Percentiles rank a stretch among this genome's conserved stretches.
phyloP scores from a whole-genome alignment of 1,140 invertebrate genomes.

The Eumaeus atala region DNA sequence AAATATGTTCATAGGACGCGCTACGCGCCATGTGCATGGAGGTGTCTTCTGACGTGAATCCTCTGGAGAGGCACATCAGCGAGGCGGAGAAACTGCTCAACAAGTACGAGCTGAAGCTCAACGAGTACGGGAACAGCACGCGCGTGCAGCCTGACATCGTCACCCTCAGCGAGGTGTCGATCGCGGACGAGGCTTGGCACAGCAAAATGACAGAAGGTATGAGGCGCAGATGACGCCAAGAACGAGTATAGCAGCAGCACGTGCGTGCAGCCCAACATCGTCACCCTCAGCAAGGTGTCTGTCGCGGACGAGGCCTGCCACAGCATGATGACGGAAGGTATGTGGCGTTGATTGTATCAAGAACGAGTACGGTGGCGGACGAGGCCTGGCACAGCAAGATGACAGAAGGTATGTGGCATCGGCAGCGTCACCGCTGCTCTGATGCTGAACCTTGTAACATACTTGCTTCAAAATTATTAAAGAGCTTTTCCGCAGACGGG shows the following conservation, averaged over 20 bases:
- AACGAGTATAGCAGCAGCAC: slow-evolving; percentile 63
- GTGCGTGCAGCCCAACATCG: slow-evolving; percentile 64
- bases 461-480: too few species aligned
- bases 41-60: slow-evolving; percentile 42
- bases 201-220: slow-evolving; percentile 72
- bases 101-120: slow-evolving; percentile 74
- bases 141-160: slow-evolving; percentile 67
- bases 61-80: slow-evolving; percentile 56
- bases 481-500: too few species aligned
- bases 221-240: background rate
- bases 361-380: slow-evolving; percentile 64
- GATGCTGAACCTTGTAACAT: too few species aligned
- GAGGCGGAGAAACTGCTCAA: slow-evolving; percentile 71
- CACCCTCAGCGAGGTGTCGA: slow-evolving; percentile 60
- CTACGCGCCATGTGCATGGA: slow-evolving; percentile 49
- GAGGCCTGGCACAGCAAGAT: slow-evolving; percentile 72
- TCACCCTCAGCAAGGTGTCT: slow-evolving; percentile 63
- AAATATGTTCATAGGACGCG: slow-evolving; percentile 36
- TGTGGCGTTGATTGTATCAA: slow-evolving; percentile 3
- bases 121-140: slow-evolving; percentile 60
- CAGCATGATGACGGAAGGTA: slow-evolving; percentile 72
- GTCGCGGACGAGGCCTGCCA: slow-evolving; percentile 68
- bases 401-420: slow-evolving; percentile 56
- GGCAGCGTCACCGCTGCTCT: too few species aligned
- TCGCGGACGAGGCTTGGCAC: slow-evolving; percentile 68